Percentiles rank a stretch among this genome's conserved stretches.
Conservation (phyloP, 2,888 invertebrate genomes). For the Yponomeuta evonymella region DNA sequence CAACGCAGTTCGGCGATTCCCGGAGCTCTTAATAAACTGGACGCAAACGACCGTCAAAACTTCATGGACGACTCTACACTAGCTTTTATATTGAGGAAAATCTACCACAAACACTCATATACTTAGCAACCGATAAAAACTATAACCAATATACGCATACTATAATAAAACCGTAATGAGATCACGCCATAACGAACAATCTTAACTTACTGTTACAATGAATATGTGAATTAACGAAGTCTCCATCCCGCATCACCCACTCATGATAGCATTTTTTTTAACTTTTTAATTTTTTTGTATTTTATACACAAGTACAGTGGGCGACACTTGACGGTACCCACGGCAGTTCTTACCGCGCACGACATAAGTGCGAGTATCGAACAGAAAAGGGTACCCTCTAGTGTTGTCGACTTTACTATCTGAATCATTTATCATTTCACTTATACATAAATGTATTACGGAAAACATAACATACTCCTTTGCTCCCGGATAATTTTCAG, state of each 20-base stretch:
- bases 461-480: background rate
- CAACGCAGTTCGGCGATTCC: background rate
- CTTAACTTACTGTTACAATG: constrained; percentile 11
- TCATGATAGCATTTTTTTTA: constrained; percentile 11
- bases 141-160: constrained; percentile 38
- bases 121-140: constrained; percentile 20
- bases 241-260: background rate
- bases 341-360: too few relatives aligned
- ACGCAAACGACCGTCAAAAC: background rate
- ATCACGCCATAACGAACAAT: constrained; percentile 59
- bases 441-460: background rate
- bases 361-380: too few relatives aligned
- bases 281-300: constrained; percentile 1
- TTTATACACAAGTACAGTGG: background rate
- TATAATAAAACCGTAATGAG: constrained; percentile 57
- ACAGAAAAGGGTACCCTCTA: too few relatives aligned
- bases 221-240: background rate
- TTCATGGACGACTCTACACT: background rate
- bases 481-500: background rate
- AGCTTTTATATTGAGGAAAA: constrained; percentile 1
- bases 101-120: constrained; percentile 3
- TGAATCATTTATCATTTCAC: constrained; percentile 3
- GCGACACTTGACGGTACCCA: too few relatives aligned
- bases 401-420: background rate
- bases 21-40: background rate